Evolutionary conservation across 2,888 invertebrate genomes (phyloP), one percentile per base, ranked within the genome.

Genomic region (Nymphalis c-album): DNA sequence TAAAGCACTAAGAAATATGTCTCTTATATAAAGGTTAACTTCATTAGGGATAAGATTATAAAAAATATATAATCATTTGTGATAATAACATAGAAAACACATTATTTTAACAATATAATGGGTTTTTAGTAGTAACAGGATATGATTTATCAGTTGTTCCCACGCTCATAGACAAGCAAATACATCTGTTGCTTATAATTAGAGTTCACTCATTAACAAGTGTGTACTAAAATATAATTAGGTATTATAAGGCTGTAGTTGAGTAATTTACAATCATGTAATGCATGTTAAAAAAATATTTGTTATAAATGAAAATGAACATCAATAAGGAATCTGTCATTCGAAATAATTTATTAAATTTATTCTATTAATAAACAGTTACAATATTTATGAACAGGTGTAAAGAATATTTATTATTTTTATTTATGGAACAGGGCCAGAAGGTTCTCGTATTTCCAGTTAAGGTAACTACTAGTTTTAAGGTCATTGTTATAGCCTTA

Each of bases 401-500:
- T 47, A 35, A 22, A n/a, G 31, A 60, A 60, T 55, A 55, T 47
- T 57, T 40, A 40, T 57, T 35, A 40, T 48, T 47, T 65, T 59
- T 60, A 48, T 67, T 68, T 68, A 50, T 64, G 48, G 66, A 70
- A 60, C 66, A 66, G 53, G 58, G 60, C 62, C 58, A 62, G 65
- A 71, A 74, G 66, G 55, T 66, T 71, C 71, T 74, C 26, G 69
- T 68, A 72, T 68, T 64, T 63, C 73, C 75, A 68, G 70, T 72
- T 73, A 76, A 67, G 73, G 74, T 69, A 70, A 74, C 73, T 74
- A 73, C 73, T 68, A 72, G 74, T 73, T 75, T 50, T 67, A 63
- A 68, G 71, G 66, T 71, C 68, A 63, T 47, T 50, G 20, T 46
- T 68, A 53, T 61, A 71, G 66, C 70, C 67, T 64, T 64, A 60